Percentiles rank a stretch among this genome's conserved stretches.
Conservation (phyloP, 2,113 vertebrate genomes). For the Aegotheles bennettii region DNA sequence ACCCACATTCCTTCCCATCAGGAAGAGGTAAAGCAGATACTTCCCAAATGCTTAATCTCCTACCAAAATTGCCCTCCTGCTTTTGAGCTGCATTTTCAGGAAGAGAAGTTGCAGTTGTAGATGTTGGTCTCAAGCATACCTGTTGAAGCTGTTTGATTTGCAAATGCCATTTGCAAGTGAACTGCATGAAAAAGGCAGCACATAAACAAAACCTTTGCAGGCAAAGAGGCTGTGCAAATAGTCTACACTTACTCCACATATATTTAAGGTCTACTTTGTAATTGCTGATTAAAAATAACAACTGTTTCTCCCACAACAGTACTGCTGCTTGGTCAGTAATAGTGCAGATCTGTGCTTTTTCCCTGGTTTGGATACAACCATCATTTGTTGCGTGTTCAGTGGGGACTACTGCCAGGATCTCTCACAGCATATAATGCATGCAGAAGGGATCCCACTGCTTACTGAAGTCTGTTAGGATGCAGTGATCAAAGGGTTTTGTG, state of each 20-base stretch:
- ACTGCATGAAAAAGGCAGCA: background rate
- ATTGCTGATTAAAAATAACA: background rate
- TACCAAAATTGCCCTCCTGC: background rate
- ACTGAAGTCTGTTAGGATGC: background rate
- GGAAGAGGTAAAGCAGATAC: background rate
- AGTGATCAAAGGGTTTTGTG: background rate
- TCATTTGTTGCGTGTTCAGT: background rate
- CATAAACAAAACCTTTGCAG: background rate
- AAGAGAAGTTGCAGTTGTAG: background rate
- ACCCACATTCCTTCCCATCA: background rate
- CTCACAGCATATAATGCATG: background rate
- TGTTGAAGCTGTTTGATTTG: background rate
- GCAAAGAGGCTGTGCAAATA: background rate
- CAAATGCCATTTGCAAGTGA: background rate
- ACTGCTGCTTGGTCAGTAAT: background rate
- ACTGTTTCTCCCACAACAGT: background rate
- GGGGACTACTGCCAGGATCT: background rate
- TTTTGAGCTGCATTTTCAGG: background rate
- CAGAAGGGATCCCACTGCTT: background rate
- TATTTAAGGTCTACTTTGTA: background rate
- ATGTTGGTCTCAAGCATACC: background rate
- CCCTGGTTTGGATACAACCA: background rate
- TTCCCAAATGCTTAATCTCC: background rate
- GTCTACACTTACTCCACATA: background rate
- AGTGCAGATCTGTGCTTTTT: background rate